Percentiles rank a stretch among this genome's conserved stretches.
These are phyloP conservation scores for Simalia tracyae DNA, from an alignment of 2,797 vertebrate species.

Conservation along the genomic window DNA sequence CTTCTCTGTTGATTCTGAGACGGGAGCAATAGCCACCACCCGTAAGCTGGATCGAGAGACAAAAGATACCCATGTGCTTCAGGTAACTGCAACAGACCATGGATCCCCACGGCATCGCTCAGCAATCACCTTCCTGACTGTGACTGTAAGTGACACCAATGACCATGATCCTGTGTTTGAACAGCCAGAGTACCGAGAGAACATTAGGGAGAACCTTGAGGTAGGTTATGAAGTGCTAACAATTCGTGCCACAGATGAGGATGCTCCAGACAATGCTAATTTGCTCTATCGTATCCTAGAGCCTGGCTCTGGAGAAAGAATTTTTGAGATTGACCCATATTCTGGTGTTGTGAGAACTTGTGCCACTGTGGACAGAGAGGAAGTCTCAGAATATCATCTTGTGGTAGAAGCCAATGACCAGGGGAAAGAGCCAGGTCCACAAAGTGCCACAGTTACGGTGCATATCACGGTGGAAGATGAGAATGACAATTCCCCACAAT, in stretches of 20 bases:
- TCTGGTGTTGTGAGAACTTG: constrained; percentile 89
- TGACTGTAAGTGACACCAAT: constrained; percentile 94
- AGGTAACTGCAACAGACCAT: constrained; percentile 85
- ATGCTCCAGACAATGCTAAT: constrained; percentile 92
- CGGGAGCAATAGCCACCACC: constrained; percentile 83
- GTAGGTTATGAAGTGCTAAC: constrained; percentile 94
- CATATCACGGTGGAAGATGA: constrained; percentile 92
- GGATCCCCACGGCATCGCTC: constrained; percentile 81
- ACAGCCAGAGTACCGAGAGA: constrained; percentile 87
- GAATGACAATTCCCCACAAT: constrained; percentile 97
- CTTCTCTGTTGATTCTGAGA: constrained; percentile 84
- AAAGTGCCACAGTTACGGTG: constrained; percentile 88
- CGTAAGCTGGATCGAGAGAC: constrained; percentile 89
- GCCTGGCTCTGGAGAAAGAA: constrained; percentile 69
- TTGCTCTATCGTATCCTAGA: constrained; percentile 93
- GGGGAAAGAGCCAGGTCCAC: constrained; percentile 89
- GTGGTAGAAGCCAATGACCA: constrained; percentile 96
- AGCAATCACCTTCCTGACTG: constrained; percentile 85
- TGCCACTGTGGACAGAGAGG: constrained; percentile 87
- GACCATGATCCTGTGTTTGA: constrained; percentile 93
- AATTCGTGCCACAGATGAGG: constrained; percentile 90
- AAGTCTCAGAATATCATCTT: constrained; percentile 81
- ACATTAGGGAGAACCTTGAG: constrained; percentile 91
- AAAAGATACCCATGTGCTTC: constrained; percentile 92
- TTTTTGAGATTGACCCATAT: constrained; percentile 90